Base-by-base conservation (phyloP, 2,888 invertebrate genomes). In the Escarpia spicata region DNA sequence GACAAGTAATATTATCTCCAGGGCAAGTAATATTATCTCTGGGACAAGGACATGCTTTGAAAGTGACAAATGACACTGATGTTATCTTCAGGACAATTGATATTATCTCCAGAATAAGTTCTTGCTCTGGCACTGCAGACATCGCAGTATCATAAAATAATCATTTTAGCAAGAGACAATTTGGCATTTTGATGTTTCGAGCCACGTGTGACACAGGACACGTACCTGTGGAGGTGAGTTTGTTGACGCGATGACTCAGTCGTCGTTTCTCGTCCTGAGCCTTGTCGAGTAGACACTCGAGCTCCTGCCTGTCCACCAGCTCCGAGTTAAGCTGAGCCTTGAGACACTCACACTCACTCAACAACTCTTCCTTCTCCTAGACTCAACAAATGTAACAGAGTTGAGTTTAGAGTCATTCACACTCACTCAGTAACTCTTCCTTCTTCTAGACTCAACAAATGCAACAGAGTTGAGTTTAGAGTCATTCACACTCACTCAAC, bases 21-120 rank as follows among this genome's bases (percentile, higher is more conserved):
- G 37, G 45, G 45, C 45, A 45, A 45, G 8, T 45, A 9, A 3
- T 19, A 3, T 15, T 26, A 96, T 95, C 93, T 96, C 96, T 44
- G 96, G 94, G n/a, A 96, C 96, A 15, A 96, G 95, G 92, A 96
- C 96, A 93, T 95, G 95, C 93, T 96, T 96, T 96, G 90, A 91
- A 91, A 31, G 19, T n/a, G n/a, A 44, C 19, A 91, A 10, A 44
- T n/a, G 44, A 45, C 10, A 91, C 10, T 52, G 9, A 52, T 52
- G 12, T 37, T 37, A n/a, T 10, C 8, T 92, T 1, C 37, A 37
- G 37, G 37, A 37, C 37, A 37, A 37, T 0, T 37, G 1, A 37
- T 37, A 37, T 37, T 37, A 37, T 37, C 37, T 37, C 37, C 52
- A 52, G 15, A 15, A 8, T 52, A 52, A 52, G 9, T 52, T 52